Conservation (phyloP, 2,797 vertebrate species). For the Dipus sagitta region DNA sequence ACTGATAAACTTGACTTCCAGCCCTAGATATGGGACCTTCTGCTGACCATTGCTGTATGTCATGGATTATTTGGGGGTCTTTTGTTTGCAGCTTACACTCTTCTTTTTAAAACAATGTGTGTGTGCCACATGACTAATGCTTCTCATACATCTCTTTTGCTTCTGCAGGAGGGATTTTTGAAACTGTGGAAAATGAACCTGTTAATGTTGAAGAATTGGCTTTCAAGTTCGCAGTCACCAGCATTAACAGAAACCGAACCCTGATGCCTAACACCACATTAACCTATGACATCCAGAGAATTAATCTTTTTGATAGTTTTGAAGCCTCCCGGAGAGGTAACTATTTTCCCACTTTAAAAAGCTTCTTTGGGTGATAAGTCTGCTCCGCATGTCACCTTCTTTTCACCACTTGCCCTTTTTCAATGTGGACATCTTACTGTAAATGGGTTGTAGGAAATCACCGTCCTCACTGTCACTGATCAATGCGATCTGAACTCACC, state of each 20-base stretch:
- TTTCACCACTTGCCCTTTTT: not conserved
- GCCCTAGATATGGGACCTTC: not conserved
- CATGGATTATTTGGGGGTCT: not conserved
- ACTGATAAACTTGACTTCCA: not conserved
- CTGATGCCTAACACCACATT: conserved; percentile 99
- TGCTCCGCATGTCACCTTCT: conserved; percentile 51
- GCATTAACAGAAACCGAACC: conserved; percentile 98
- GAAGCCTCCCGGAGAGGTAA: conserved; percentile 98
- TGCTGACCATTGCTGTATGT: not conserved
- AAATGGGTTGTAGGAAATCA: conserved; percentile 43
- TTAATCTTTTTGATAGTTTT: conserved; percentile 98
- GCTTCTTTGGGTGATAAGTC: conserved; percentile 31
- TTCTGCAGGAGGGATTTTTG: conserved; percentile 97
- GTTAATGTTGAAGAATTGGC: conserved; percentile 98
- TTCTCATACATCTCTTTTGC: conserved; percentile 82
- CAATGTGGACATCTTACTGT: not conserved
- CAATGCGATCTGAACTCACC: conserved; percentile 16
- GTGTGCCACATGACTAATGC: conserved; percentile 68
- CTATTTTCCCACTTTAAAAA: conserved; percentile 79
- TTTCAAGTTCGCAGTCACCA: conserved; percentile 99
- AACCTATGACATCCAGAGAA: conserved; percentile 99
- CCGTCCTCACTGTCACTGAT: conserved; percentile 1
- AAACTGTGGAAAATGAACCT: conserved; percentile 98
- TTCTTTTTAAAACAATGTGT: not conserved
- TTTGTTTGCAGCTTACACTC: not conserved